Percentiles rank a stretch among this genome's conserved stretches.
These are phyloP conservation scores for Spinibarbus caldwelli DNA, from an alignment of 2,797 vertebrate genomes.

Conservation along the genomic window DNA sequence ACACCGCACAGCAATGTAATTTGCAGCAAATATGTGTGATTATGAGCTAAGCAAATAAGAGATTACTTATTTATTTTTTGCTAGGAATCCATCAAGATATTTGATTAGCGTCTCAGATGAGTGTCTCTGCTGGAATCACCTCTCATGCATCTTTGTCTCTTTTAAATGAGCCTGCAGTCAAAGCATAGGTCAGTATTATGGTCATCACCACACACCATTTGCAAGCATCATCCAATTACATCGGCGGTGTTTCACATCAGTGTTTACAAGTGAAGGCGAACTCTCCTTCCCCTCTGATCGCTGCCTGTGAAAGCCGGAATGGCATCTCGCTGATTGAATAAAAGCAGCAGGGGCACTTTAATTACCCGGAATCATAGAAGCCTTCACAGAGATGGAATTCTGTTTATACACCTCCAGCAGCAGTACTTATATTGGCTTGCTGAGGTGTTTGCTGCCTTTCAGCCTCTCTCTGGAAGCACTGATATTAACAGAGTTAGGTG, in stretches of 20 bases:
- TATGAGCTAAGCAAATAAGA: conserved; percentile 26
- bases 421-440: conserved; percentile 23
- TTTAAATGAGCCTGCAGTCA: conserved; percentile 35
- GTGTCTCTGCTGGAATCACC: background rate
- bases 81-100: conserved; percentile 25
- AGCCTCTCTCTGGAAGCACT: background rate
- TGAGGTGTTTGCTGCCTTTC: conserved; percentile 6
- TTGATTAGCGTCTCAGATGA: conserved; percentile 28
- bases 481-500: conserved; percentile 23
- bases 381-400: conserved; percentile 20
- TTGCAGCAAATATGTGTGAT: conserved; percentile 14
- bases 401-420: conserved; percentile 36
- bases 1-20: background rate
- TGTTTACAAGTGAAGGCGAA: conserved; percentile 30
- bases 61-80: background rate
- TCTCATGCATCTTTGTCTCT: background rate
- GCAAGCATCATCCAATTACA: conserved; percentile 30
- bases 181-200: conserved; percentile 34
- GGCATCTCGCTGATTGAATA: conserved; percentile 39
- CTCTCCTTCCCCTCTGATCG: conserved; percentile 29
- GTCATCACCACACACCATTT: conserved; percentile 29
- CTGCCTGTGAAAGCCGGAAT: conserved; percentile 38
- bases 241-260: conserved; percentile 28
- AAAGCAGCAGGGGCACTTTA: conserved; percentile 48
- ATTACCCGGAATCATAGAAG: conserved; percentile 36